These are phyloP conservation scores for Pollenia griseotomentosa DNA, from an alignment of 2,888 invertebrate genomes.

Conservation along the genomic window DNA sequence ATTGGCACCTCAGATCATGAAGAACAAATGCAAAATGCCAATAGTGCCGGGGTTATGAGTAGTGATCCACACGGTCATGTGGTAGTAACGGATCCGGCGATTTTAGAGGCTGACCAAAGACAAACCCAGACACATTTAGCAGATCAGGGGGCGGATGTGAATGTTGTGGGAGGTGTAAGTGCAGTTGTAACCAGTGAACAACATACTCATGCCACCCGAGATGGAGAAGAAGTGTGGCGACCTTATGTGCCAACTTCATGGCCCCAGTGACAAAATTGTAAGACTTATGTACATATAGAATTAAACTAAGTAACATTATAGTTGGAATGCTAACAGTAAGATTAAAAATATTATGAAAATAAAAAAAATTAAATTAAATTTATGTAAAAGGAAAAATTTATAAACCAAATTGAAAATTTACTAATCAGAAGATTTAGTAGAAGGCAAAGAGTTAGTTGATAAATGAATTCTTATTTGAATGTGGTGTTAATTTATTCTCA, in stretches of 20 bases:
- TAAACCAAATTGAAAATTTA: background rate
- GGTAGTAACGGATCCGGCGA: slow-evolving; percentile 51
- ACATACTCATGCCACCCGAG: slow-evolving; percentile 78
- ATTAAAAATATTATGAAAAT: background rate
- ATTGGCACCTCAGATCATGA: slow-evolving; percentile 83
- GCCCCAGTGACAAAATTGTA: slow-evolving; percentile 72
- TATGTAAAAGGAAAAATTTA: slow-evolving; percentile 13
- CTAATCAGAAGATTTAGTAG: slow-evolving; percentile 3
- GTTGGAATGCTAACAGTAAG: background rate
- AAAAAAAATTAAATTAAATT: slow-evolving; percentile 9
- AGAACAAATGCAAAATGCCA: slow-evolving; percentile 68
- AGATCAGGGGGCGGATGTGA: slow-evolving; percentile 75
- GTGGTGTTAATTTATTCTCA: no score
- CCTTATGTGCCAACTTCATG: slow-evolving; percentile 84
- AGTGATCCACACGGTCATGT: slow-evolving; percentile 63
- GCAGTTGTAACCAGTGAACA: slow-evolving; percentile 77
- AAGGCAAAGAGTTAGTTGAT: background rate
- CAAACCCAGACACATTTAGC: slow-evolving; percentile 71
- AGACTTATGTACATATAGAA: slow-evolving; percentile 73
- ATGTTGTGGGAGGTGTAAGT: slow-evolving; percentile 73
- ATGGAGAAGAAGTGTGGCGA: slow-evolving; percentile 87
- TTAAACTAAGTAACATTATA: slow-evolving; percentile 63
- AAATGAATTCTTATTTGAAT: no score
- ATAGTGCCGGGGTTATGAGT: slow-evolving; percentile 53
- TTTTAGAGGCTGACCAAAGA: slow-evolving; percentile 65